phyloP scores from a whole-genome alignment of 1,140 invertebrate species.

The Drosophila dunni region DNA sequence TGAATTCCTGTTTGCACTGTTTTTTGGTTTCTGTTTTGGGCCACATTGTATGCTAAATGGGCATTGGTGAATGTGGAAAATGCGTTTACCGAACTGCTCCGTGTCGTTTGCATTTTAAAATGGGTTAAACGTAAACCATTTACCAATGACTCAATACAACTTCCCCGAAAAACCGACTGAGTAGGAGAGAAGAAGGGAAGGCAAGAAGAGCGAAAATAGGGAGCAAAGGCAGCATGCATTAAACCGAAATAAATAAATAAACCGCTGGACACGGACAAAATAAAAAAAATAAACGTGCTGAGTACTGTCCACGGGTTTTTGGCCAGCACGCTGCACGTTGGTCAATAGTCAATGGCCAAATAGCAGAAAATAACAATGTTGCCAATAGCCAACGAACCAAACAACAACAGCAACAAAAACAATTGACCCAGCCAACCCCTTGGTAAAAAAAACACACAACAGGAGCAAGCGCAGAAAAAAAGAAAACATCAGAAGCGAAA shows the following conservation, averaged over 20 bases:
- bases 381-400: conserved; percentile 81
- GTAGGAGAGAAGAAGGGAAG: neutral
- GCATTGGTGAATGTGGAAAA: conserved; percentile 56
- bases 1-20: neutral
- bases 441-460: conserved; percentile 29
- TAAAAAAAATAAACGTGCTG: conserved; percentile 46
- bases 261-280: conserved; percentile 33
- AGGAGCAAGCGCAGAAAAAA: conserved; percentile 10
- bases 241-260: conserved; percentile 82
- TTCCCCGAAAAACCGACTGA: conserved; percentile 58
- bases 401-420: conserved; percentile 57
- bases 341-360: conserved; percentile 79
- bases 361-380: conserved; percentile 82
- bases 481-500: conserved; percentile 39
- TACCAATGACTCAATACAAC: conserved; percentile 80
- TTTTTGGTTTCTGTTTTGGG: conserved; percentile 30
- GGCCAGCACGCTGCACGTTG: conserved; percentile 19
- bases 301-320: conserved; percentile 31
- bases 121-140: conserved; percentile 82
- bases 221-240: conserved; percentile 60
- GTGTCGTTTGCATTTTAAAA: conserved; percentile 70
- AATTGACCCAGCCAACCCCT: conserved; percentile 3
- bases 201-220: neutral
- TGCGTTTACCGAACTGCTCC: conserved; percentile 57
- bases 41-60: conserved; percentile 77